Conservation (phyloP, 2,113 vertebrate species). For the Rhinichthys klamathensis region DNA sequence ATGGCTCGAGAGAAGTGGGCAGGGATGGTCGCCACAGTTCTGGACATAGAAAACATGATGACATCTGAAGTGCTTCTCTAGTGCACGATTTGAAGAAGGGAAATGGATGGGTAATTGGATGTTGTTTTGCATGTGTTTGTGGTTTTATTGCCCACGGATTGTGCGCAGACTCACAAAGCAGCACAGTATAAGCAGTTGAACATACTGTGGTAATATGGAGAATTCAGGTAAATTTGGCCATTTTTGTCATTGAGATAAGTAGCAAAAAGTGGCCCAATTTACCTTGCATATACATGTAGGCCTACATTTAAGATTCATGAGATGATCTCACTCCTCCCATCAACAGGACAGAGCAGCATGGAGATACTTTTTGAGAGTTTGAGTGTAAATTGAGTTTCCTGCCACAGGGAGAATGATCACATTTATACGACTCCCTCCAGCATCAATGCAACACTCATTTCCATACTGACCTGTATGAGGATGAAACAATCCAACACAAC, state of each 20-base stretch:
- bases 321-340: not conserved
- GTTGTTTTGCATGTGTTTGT: not conserved
- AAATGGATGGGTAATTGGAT: constrained; percentile 29
- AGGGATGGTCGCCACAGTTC: not conserved
- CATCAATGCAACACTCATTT: constrained; percentile 28
- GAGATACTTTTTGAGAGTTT: not conserved
- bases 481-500: not conserved
- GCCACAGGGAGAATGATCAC: not conserved
- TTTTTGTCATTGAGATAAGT: constrained; percentile 4
- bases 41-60: not conserved
- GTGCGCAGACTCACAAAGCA: not conserved
- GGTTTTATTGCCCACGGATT: not conserved
- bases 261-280: not conserved
- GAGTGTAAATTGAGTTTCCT: not conserved
- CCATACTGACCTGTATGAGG: constrained; percentile 12
- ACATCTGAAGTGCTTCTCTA: constrained; percentile 1
- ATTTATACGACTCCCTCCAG: not conserved
- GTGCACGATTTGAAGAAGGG: not conserved
- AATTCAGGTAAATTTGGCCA: not conserved
- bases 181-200: not conserved
- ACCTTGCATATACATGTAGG: not conserved
- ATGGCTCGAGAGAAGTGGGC: constrained; percentile 17
- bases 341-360: not conserved
- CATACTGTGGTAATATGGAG: not conserved
- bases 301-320: constrained; percentile 14